These are phyloP conservation scores for Uropetala carovei DNA, from an alignment of 2,888 invertebrate genomes.

Conservation along the genomic window DNA sequence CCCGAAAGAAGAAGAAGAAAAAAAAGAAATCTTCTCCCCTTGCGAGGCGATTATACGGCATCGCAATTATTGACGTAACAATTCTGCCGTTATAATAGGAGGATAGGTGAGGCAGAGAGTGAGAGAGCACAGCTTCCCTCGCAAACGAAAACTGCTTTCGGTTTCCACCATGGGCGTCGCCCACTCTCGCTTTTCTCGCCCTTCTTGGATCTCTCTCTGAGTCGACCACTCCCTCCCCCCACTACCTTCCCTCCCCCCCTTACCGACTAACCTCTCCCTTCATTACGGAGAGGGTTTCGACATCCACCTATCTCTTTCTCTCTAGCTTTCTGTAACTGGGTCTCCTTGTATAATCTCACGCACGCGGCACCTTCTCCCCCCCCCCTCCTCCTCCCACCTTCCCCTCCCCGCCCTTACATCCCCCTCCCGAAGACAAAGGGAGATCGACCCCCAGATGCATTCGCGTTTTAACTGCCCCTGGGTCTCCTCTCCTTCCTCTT, in stretches of 20 bases:
- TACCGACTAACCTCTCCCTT: too few species aligned
- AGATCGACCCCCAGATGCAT: too few species aligned
- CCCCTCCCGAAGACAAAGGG: too few species aligned
- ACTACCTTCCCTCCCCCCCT: neutral
- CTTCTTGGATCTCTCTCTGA: neutral
- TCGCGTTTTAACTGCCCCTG: too few species aligned
- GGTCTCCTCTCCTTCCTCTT: neutral
- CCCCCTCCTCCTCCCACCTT: too few species aligned
- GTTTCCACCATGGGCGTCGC: slow-evolving; percentile 1
- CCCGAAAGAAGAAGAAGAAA: neutral
- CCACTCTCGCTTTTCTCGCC: slow-evolving; percentile 7
- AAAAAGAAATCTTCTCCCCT: neutral
- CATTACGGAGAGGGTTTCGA: too few species aligned
- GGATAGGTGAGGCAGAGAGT: neutral
- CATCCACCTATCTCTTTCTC: too few species aligned
- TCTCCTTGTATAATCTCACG: neutral
- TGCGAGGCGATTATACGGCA: neutral
- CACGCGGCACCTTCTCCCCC: neutral
- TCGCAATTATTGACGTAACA: slow-evolving; percentile 15
- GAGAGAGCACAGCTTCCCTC: neutral
- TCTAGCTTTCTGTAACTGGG: neutral
- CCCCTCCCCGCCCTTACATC: too few species aligned
- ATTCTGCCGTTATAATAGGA: neutral
- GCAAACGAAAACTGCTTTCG: slow-evolving; percentile 8
- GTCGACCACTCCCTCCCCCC: neutral